Conservation (phyloP, 1,140 invertebrate species). For the Paraescarpia echinospica region DNA sequence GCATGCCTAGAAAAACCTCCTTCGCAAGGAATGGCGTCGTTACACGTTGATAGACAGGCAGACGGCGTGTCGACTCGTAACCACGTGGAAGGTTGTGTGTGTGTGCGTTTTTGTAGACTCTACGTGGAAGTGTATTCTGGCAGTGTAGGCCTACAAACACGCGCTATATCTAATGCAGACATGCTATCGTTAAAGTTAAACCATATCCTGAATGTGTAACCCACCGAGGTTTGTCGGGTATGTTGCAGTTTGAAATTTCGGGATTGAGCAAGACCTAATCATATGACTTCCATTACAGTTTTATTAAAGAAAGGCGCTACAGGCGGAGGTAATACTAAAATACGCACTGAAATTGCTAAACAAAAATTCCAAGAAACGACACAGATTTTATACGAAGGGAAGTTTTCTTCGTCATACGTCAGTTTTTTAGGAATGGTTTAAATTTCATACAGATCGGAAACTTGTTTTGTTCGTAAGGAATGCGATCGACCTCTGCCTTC, state of each 20-base stretch:
- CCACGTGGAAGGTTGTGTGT: not conserved
- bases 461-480: not conserved
- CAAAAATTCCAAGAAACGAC: not conserved
- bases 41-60: not conserved
- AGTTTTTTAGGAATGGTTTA: not conserved
- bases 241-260: not conserved
- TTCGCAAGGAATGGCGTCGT: not conserved
- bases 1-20: not conserved
- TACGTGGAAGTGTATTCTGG: not conserved
- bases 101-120: not conserved
- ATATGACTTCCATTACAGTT: not conserved
- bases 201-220: not conserved
- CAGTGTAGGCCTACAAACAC: not conserved
- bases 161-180: not conserved
- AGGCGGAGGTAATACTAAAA: not conserved
- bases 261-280: not conserved
- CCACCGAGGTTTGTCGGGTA: not conserved
- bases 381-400: not conserved
- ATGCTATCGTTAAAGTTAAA: too few relatives aligned
- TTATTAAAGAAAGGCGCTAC: not conserved
- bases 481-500: not conserved
- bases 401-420: not conserved
- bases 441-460: not conserved
- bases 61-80: not conserved
- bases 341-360: not conserved